Base-by-base conservation (phyloP, 2,888 invertebrate genomes). In the Phasia obesa region DNA sequence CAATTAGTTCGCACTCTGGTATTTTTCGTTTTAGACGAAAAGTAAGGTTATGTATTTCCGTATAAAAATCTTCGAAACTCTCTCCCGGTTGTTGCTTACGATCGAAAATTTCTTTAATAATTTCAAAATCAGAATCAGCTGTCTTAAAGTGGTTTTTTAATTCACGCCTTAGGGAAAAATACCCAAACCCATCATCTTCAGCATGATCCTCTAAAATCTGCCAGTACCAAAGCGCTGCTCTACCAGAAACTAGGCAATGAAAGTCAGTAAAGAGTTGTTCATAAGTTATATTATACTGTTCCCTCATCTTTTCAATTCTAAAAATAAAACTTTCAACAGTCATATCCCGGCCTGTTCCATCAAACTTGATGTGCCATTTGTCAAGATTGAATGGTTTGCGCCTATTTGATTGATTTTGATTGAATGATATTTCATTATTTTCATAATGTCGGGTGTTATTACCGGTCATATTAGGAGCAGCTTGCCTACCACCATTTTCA, bases 321-420 rank as follows among this genome's bases (percentile, higher is more conserved):
- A 76, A 67, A n/a, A 67, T 21, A 21, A 76, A 76, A 17, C 60
- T 76, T 23, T 76, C 69, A 15, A 76, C 69, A 9, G 67, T 59
- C 67, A 76, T 64, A 15, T 64, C 67, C 11, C 47, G 23, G 1
- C 13, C 35, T 0, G 38, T 47, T 2, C 67, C 76, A 19, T 76
- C 67, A 47, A 64, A 64, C 15, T 25, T 21, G 13, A 64, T 35
- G 11, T 35, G 11, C 35, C 35, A 35, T 9, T 35, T 6, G 5
- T 42, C 42, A 3, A 42, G n/a, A n/a, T n/a, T 9, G 7, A 35
- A 9, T 6, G 35, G 42, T 42, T 42, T 42, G 2, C 42, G 15
- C 1, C 42, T 2, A 35, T 11, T 11, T 27, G 6, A 3, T 35
- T 35, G 2, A 35, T 9, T 35, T 35, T 35, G 5, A 9, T 11